Base-by-base conservation (phyloP, 2,888 invertebrate species). In the Reticulitermes lucifugus region DNA sequence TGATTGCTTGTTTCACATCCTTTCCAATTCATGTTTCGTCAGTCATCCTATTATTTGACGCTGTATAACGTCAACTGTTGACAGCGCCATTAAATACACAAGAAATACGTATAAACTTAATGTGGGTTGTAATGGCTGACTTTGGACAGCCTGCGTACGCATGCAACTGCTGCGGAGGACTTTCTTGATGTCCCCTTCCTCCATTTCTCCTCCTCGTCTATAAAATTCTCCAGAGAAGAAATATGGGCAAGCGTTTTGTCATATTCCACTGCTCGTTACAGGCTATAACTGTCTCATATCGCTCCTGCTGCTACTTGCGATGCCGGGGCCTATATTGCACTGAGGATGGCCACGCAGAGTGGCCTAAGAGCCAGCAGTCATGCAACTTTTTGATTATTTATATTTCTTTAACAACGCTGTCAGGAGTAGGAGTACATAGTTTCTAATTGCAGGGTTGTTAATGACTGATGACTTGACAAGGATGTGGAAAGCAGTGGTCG, bases 211-310 rank as follows among this genome's bases (percentile, higher is more conserved):
- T 77, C 43, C n/a, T 14, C 41, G 55, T 81, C 81, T 73, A 59
- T 73, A 82, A 85, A 85, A 71, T 75, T 85, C 75, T 35, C 75
- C 60, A 82, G 77, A 84, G 82, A 77, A 77, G 85, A 85, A 82
- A 82, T 85, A 79, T 79, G 85, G 51, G 82, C 79, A 43, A n/a
- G 35, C 81, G 81, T 81, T 84, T 84, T 84, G 81, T 84, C 84
- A 82, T 85, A 81, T 85, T 85, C 77, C 60, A 25, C 75, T 85
- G 60, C 75, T 82, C 82, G 85, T 85, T 85, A 85, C 82, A 41
- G 85, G 29, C 75, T 82, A 82, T 82, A 85, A 85, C 82, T 85
- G 85, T 77, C 77, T 73, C 85, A 82, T 85, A 85, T 81, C 71
- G n/a, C 35, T 18, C 21, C 21, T 60, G n/a, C 22, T 79, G 41